Evolutionary conservation across 2,113 vertebrate genomes (phyloP), one percentile per base, ranked within the genome.

Genomic region (Corynorhinus townsendii): DNA sequence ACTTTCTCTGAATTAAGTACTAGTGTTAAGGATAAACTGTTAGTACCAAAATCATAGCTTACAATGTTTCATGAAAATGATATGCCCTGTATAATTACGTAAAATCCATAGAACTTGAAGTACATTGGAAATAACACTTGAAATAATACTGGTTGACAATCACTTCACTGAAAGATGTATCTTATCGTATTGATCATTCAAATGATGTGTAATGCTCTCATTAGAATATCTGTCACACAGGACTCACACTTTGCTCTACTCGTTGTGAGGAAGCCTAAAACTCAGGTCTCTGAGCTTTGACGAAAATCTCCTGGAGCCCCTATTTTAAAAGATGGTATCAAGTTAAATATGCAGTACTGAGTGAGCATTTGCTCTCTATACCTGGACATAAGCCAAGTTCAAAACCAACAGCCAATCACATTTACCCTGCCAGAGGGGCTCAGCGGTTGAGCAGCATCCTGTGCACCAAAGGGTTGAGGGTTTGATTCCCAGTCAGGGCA

Each of bases 1-100:
- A 94, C 87, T 91, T 96, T 94, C 59, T 89, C n/a, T 86, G 87
- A 94, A 87, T 91, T 95, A 95, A 91, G 95, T 52, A 90, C 11
- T 38, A 66, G 33, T 66, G 15, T 84, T n/a, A 87, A 84, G 22
- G 52, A 80, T 82, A 95, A 86, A n/a, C 43, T 90, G 1, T 43
- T 87, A 79, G 72, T 95, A 79, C 5, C 7, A 64, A 96, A 92
- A 91, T 87, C 16, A 11, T 71, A 20, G 59, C 40, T 47, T 47
- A 69, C 1, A 91, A 59, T 89, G 47, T 73, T 95, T 76, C 26
- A 84, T 76, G 62, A 94, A 85, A 96, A 69, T 75, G n/a, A 20
- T n/a, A 66, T 90, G 43, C n/a, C 28, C n/a, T 90, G 93, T 92
- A 75, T 75, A 81, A 93, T 83, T 69, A 84, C 40, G 35, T 77